Base-by-base conservation (phyloP, 2,888 invertebrate species). In the Parelbella ahira region DNA sequence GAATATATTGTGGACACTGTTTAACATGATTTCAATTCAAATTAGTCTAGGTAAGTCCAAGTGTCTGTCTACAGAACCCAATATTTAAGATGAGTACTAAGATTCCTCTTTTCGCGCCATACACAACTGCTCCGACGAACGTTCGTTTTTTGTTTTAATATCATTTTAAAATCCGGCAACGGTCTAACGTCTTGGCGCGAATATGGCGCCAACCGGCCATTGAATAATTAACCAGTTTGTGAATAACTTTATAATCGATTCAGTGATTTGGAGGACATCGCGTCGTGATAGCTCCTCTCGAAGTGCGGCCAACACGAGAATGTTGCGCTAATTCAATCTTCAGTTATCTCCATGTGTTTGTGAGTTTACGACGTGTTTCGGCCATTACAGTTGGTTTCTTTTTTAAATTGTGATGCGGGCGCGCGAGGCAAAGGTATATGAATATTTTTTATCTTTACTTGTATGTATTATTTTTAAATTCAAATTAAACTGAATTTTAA, bases 81-180 rank as follows among this genome's bases (percentile, higher is more conserved):
- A 1, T 11, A 28, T 30, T 37, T 43, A 55, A 47, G 46, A 45
- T 49, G 54, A 62, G 58, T 61, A 60, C 44, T 43, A 48, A 63
- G 68, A 68, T 63, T 59, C 62, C 58, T 60, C 51, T 51, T 51
- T 54, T 57, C 66, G 69, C 68, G 68, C 68, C 64, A 63, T 61
- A 65, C 56, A 59, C 63, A 59, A 60, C 57, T 61, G 64, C 63
- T 65, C 65, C 59, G 42, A 47, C 41, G 47, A 46, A 63, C 67
- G 63, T 59, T 56, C 51, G 56, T 53, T 73, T 80, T 72, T 56
- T 54, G 45, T 58, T 60, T 57, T 57, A 54, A 57, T 56, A 59
- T 74, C 74, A 64, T 70, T 75, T 80, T 76, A 64, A 76, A 84
- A 83, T 78, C 81, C 78, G 73, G 66, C 80, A 80, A 78, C 73